Percentiles rank a stretch among this genome's conserved stretches.
Conservation (phyloP, 2,888 invertebrate species). For the Andrena marginata region DNA sequence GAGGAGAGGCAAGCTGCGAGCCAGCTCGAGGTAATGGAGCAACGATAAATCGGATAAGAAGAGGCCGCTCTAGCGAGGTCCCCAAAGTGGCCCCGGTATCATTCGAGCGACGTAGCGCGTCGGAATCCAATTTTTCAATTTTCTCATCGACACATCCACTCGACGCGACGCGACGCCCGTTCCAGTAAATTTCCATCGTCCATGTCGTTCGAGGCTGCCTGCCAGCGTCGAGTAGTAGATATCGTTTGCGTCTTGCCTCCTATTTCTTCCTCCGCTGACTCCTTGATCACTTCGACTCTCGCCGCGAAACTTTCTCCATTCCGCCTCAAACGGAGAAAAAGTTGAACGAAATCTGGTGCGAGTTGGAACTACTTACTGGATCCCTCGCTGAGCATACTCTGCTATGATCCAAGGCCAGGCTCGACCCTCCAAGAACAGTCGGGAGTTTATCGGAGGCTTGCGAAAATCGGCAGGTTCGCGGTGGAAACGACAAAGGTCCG, state of each 20-base stretch:
- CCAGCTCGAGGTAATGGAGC: conserved; percentile 5
- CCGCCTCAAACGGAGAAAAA: not conserved
- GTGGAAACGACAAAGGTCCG: not conserved
- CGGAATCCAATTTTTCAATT: conserved; percentile 74
- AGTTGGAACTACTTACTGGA: not conserved
- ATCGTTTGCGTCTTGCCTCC: not conserved
- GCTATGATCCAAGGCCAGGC: not conserved
- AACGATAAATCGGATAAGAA: conserved; percentile 17
- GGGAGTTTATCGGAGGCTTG: not conserved
- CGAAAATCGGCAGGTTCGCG: not conserved
- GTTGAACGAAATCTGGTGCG: not conserved
- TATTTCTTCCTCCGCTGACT: not conserved
- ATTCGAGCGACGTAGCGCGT: conserved; percentile 24
- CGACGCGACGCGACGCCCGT: conserved; percentile 45
- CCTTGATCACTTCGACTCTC: not conserved
- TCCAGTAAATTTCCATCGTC: conserved; percentile 44
- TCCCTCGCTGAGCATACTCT: not conserved
- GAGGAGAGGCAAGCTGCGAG: not conserved
- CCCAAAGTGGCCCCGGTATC: conserved; percentile 41
- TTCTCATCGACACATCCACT: conserved; percentile 56
- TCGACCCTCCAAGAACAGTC: not conserved
- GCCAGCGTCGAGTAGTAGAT: not conserved
- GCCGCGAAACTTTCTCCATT: not conserved
- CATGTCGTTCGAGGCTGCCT: conserved; percentile 41
- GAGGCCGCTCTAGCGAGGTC: conserved; percentile 13